phyloP scores from a whole-genome alignment of 35 echinoderm and acorn worm species.

The Holothuria glaberrima region DNA sequence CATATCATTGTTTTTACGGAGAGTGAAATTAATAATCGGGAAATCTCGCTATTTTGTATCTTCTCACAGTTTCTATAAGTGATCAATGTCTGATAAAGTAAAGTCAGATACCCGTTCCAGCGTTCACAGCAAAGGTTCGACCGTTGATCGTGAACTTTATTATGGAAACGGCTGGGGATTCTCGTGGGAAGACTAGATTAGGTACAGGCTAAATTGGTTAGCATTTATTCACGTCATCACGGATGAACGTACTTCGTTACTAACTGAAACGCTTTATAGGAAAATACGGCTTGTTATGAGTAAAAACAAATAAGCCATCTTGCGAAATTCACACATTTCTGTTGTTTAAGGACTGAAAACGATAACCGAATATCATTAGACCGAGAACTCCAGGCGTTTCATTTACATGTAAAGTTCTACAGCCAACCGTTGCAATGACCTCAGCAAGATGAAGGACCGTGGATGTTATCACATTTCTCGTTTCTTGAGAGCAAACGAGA shows the following conservation, averaged over 20 bases:
- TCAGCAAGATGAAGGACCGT: constrained; percentile 21
- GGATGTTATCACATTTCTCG: constrained; percentile 27
- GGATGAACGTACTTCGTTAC: background rate
- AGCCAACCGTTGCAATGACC: constrained; percentile 46
- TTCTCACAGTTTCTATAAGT: constrained; percentile 47
- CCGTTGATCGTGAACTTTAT: constrained; percentile 53
- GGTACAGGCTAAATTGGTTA: too few species aligned
- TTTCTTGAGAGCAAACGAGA: constrained; percentile 54
- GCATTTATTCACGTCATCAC: too few species aligned
- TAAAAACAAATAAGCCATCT: too few species aligned
- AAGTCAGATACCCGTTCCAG: constrained; percentile 50
- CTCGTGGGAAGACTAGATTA: background rate
- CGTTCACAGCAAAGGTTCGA: constrained; percentile 40
- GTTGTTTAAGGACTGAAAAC: too few species aligned
- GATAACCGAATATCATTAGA: background rate
- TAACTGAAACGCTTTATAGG: background rate
- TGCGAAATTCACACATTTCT: too few species aligned
- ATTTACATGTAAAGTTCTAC: constrained; percentile 49
- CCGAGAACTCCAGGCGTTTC: constrained; percentile 51
- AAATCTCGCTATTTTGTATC: constrained; percentile 52
- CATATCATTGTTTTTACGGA: background rate
- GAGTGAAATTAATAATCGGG: constrained; percentile 44
- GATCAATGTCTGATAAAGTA: constrained; percentile 52
- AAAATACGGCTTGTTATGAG: background rate
- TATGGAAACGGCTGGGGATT: constrained; percentile 47